Evolutionary conservation across 2,888 invertebrate species (phyloP).

Genomic region (Epinotia ramella): DNA sequence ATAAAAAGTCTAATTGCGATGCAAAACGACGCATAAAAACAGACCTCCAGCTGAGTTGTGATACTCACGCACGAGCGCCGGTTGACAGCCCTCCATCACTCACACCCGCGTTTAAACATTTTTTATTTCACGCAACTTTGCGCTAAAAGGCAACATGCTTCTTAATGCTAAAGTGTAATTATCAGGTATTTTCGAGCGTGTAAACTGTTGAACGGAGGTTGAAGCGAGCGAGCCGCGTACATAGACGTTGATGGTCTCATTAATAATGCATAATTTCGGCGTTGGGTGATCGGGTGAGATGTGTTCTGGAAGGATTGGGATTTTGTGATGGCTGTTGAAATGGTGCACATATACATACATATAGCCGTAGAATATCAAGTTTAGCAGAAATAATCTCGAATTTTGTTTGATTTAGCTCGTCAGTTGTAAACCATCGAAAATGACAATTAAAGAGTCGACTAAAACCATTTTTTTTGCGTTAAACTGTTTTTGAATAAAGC

Average conservation of each 20-base stretch:
- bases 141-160: conserved; percentile 39
- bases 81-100: conserved; percentile 41
- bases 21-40: neutral
- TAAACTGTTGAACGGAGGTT: conserved; percentile 33
- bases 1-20: neutral
- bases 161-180: conserved; percentile 39
- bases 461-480: no score
- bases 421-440: no score
- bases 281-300: neutral
- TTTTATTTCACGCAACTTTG: conserved; percentile 39
- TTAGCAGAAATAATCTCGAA: no score
- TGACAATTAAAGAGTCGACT: no score
- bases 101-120: conserved; percentile 41
- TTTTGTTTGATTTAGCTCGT: no score
- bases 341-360: no score
- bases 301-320: neutral
- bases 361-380: no score
- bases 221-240: neutral
- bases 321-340: neutral
- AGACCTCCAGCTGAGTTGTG: neutral
- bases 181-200: conserved; percentile 38
- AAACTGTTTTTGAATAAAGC: no score
- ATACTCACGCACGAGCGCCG: conserved; percentile 20
- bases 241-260: neutral
- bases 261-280: conserved; percentile 4